Percentiles rank a stretch among this genome's conserved stretches.
These are phyloP conservation scores for Argyra leucocephala DNA, from an alignment of 2,888 invertebrate genomes.

Conservation along the genomic window DNA sequence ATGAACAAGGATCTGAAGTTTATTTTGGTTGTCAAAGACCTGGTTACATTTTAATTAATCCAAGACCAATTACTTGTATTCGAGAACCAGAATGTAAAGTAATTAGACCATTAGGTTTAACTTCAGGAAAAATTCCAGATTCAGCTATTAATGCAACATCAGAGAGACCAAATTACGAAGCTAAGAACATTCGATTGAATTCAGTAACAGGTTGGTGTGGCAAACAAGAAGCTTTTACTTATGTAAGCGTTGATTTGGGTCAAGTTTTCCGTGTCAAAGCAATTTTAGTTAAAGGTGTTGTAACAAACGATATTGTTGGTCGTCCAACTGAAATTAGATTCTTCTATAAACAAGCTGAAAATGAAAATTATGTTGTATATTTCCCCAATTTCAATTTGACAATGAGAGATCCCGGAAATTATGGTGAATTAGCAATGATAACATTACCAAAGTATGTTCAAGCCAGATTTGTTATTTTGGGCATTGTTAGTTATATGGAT, in stretches of 20 bases:
- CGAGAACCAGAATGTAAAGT: slow-evolving; percentile 90
- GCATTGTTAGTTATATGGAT: slow-evolving; percentile 93
- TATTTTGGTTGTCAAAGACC: slow-evolving; percentile 81
- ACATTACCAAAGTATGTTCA: slow-evolving; percentile 87
- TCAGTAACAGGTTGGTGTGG: slow-evolving; percentile 95
- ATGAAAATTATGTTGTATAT: slow-evolving; percentile 90
- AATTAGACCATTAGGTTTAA: slow-evolving; percentile 79
- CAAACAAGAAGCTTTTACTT: slow-evolving; percentile 93
- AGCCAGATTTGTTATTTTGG: slow-evolving; percentile 86
- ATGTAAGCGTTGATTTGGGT: slow-evolving; percentile 89
- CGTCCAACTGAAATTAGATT: slow-evolving; percentile 92
- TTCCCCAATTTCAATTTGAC: slow-evolving; percentile 93
- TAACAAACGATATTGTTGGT: slow-evolving; percentile 89
- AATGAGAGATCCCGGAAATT: slow-evolving; percentile 91
- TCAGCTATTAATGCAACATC: slow-evolving; percentile 92
- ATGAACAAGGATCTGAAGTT: slow-evolving; percentile 84
- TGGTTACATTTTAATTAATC: slow-evolving; percentile 86
- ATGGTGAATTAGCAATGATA: slow-evolving; percentile 93
- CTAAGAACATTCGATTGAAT: slow-evolving; percentile 76
- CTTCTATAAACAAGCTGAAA: slow-evolving; percentile 91
- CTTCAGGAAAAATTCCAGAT: slow-evolving; percentile 87
- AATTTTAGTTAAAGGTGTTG: slow-evolving; percentile 86
- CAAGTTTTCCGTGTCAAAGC: slow-evolving; percentile 87
- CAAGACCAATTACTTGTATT: slow-evolving; percentile 79
- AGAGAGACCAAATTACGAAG: slow-evolving; percentile 85